phyloP scores from a whole-genome alignment of 2,113 vertebrate species.

The Ochotona princeps region DNA sequence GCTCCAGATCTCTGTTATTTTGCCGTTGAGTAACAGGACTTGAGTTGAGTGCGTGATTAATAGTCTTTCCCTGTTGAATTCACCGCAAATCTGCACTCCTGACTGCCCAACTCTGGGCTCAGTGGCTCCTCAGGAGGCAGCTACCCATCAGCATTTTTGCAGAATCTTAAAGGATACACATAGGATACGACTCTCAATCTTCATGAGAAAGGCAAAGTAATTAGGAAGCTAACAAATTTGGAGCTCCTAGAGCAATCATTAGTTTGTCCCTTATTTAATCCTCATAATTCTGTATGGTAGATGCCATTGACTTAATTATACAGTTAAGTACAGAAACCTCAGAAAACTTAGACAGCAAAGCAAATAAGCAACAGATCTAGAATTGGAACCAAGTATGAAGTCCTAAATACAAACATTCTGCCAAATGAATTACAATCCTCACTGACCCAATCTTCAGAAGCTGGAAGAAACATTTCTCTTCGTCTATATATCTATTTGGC shows the following conservation, averaged over 20 bases:
- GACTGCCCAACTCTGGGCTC: neutral
- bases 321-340: neutral
- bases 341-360: neutral
- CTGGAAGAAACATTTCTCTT: neutral
- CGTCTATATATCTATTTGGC: neutral
- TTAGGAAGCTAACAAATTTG: neutral
- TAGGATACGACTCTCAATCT: neutral
- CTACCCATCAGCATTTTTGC: neutral
- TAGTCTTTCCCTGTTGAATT: neutral
- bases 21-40: neutral
- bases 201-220: neutral
- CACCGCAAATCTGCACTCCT: neutral
- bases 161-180: neutral
- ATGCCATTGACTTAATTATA: neutral
- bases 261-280: neutral
- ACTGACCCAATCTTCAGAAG: neutral
- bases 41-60: neutral
- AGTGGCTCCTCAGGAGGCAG: neutral
- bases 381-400: neutral
- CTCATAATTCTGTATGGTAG: neutral
- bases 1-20: neutral
- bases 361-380: neutral
- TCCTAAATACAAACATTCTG: neutral
- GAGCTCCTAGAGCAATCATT: neutral
- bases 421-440: neutral